A percentile compares a stretch with the other conserved stretches of the same genome.
Conservation (phyloP, 92 coral and sea anemone species). For the Epizoanthus scotinus region DNA sequence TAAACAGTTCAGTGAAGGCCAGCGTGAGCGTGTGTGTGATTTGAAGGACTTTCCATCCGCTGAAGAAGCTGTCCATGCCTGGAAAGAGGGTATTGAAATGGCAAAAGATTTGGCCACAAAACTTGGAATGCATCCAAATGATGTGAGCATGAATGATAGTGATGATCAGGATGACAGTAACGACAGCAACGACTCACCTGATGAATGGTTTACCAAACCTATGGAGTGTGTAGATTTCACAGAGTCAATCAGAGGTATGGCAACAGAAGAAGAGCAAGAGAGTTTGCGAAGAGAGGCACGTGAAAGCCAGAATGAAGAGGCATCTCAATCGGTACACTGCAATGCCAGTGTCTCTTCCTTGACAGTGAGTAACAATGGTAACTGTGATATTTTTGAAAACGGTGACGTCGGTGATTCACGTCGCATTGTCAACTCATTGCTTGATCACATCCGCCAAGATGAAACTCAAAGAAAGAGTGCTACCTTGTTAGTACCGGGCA, state of each 20-base stretch:
- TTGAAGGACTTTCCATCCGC: constrained; percentile 37
- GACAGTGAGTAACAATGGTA: constrained; percentile 20
- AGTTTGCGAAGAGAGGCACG: constrained; percentile 43
- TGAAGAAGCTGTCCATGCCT: constrained; percentile 33
- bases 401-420: constrained; percentile 42
- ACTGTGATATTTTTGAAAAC: constrained; percentile 33
- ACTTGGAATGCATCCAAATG: constrained; percentile 32
- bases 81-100: constrained; percentile 20
- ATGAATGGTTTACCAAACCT: constrained; percentile 49
- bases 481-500: constrained; percentile 50
- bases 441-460: constrained; percentile 34
- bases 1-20: neutral
- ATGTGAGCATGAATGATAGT: constrained; percentile 11
- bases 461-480: constrained; percentile 36
- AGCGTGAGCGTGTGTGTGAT: neutral
- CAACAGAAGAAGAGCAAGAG: constrained; percentile 62
- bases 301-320: constrained; percentile 20
- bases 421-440: constrained; percentile 53
- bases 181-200: constrained; percentile 8
- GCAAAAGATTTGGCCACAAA: neutral
- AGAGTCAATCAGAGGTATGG: constrained; percentile 50
- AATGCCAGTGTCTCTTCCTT: constrained; percentile 4
- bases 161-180: constrained; percentile 18
- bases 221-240: constrained; percentile 51
- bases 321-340: neutral